Conservation (phyloP, 2,113 vertebrate genomes). For the Ptyas mucosa region DNA sequence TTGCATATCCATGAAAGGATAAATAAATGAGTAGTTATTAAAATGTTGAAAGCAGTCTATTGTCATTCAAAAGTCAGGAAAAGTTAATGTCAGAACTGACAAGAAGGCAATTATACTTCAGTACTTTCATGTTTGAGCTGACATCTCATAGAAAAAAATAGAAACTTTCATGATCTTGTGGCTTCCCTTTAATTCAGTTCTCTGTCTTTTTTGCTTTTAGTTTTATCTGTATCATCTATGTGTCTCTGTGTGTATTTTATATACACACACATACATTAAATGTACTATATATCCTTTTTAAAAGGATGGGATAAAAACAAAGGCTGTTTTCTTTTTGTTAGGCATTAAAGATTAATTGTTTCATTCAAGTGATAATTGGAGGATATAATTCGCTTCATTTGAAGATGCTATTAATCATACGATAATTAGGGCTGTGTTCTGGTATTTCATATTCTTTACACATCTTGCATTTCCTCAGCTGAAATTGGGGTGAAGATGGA, state of each 20-base stretch:
- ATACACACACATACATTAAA: neutral
- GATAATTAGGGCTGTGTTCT: constrained; percentile 19
- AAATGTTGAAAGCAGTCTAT: constrained; percentile 57
- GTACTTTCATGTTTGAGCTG: constrained; percentile 44
- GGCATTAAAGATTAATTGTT: constrained; percentile 26
- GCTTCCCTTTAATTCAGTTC: constrained; percentile 32
- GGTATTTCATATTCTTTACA: neutral
- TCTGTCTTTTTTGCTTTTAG: constrained; percentile 15
- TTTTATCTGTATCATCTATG: constrained; percentile 17
- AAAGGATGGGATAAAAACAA: neutral
- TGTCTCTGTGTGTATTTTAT: neutral
- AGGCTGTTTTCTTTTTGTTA: constrained; percentile 10
- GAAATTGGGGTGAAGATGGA: constrained; percentile 10
- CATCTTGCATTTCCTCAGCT: constrained; percentile 16
- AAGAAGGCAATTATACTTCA: constrained; percentile 56
- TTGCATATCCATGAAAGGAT: constrained; percentile 35
- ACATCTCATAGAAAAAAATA: constrained; percentile 49
- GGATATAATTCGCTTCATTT: constrained; percentile 28
- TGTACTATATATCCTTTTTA: neutral
- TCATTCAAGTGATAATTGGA: constrained; percentile 19
- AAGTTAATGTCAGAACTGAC: constrained; percentile 58
- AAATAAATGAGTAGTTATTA: constrained; percentile 65
- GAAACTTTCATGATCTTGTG: constrained; percentile 19
- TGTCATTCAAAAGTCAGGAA: constrained; percentile 55
- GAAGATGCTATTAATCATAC: constrained; percentile 29